Conservation (phyloP, 2,113 vertebrate species). For the Sarotherodon lohbergeri region DNA sequence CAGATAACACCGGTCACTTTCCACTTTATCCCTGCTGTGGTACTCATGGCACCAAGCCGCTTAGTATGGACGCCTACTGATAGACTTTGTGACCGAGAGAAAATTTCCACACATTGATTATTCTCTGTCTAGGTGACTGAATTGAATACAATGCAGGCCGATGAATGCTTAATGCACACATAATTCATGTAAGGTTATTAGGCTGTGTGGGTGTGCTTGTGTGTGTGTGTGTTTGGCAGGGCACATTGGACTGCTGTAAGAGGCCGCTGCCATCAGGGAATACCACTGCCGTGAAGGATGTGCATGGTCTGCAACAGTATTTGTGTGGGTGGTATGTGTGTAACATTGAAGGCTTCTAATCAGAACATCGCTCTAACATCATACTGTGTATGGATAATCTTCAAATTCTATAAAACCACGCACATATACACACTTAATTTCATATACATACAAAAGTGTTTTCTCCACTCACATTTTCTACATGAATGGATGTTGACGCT, state of each 20-base stretch:
- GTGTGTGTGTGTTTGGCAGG: not conserved
- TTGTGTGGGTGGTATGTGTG: not conserved
- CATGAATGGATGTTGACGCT: not conserved
- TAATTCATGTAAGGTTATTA: constrained; percentile 11
- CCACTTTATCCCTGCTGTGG: not conserved
- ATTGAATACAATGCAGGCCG: not conserved
- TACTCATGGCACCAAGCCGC: not conserved
- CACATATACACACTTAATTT: not conserved
- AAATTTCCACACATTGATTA: constrained; percentile 34
- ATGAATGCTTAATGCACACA: constrained; percentile 24
- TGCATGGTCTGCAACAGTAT: not conserved
- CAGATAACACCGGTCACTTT: not conserved
- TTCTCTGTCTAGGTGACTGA: constrained; percentile 31
- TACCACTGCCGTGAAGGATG: not conserved
- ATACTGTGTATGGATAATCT: not conserved
- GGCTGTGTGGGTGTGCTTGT: not conserved
- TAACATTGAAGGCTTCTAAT: not conserved
- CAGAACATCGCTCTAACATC: not conserved
- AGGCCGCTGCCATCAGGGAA: not conserved
- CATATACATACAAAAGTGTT: not conserved
- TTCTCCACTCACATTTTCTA: not conserved
- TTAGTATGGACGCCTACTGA: constrained; percentile 49
- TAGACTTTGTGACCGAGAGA: constrained; percentile 14
- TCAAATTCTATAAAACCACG: not conserved
- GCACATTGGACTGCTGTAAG: not conserved